Conservation (phyloP, 2,797 vertebrate genomes). For the Sternotherus odoratus region DNA sequence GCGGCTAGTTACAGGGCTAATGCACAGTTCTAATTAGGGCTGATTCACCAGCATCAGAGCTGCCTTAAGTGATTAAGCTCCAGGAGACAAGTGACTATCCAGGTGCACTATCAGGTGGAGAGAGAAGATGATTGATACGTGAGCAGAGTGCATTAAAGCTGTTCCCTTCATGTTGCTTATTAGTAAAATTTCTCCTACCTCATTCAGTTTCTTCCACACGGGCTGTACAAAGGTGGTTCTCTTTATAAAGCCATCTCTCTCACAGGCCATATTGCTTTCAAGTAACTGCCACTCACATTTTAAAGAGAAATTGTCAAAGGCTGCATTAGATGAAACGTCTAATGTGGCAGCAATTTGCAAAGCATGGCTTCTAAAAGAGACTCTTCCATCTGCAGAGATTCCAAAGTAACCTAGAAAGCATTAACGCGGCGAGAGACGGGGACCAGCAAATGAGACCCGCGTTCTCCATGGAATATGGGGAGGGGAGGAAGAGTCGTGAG, state of each 20-base stretch:
- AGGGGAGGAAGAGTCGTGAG: not conserved
- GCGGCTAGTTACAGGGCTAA: rapidly evolving
- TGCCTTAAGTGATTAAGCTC: rapidly evolving
- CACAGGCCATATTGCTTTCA: not conserved
- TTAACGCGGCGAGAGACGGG: not conserved
- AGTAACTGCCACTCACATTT: not conserved
- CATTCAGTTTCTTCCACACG: rapidly evolving
- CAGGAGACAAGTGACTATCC: rapidly evolving
- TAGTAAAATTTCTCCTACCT: not conserved
- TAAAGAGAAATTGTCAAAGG: not conserved
- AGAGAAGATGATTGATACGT: rapidly evolving
- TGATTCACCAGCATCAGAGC: rapidly evolving
- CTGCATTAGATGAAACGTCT: not conserved
- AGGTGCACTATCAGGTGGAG: not conserved
- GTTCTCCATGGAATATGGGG: rapidly evolving
- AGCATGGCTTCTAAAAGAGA: not conserved
- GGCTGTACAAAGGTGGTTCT: not conserved
- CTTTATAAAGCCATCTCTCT: not conserved
- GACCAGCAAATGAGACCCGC: rapidly evolving
- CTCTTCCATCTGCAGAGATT: not conserved
- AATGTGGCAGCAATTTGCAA: not conserved
- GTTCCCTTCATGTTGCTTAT: not conserved
- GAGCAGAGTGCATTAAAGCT: not conserved
- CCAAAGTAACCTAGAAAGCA: not conserved
- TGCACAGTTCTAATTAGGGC: rapidly evolving